Evolutionary conservation across 1,140 invertebrate species (phyloP), one percentile per base, ranked within the genome.

Genomic region (Danaus melanippus): DNA sequence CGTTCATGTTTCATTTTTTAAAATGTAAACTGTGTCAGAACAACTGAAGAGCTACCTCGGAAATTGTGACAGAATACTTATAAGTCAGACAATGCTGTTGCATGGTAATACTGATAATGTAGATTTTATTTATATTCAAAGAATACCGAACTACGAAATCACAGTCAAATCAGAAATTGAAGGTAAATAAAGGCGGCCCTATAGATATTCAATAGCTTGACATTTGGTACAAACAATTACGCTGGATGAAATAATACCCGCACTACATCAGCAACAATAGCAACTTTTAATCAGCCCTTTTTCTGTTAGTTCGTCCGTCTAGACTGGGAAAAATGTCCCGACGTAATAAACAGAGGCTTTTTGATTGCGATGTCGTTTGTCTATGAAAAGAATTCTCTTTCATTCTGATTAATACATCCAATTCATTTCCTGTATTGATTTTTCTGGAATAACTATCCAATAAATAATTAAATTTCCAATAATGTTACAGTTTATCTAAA

Each of bases 241-340:
- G 62, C 59, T 51, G 60, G 60, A 65, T 58, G 67, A 74, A 74
- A 76, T 76, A 73, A 66, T 63, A 67, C 62, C 67, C 50, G 60
- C 67, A 55, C 62, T 68, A 67, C 74, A 69, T 69, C 66, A 66
- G 54, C 60, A 76, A 83, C 79, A 85, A 85, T 81, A 66, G 76
- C 65, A 73, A 78, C 58, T 82, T 83, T 85, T 85, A 85, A 83
- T 85, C 79, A 83, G 68, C 66, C 67, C 71, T 83, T 80, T 80
- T 76, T 73, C 76, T 72, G 70, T 43, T 60, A 60, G 58, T 79
- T 77, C 76, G 76, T 76, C 68, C 76, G 76, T 81, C 79, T 82
- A 82, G 78, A 82, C 78, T 71, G 66, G 73, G 60, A 77, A 80
- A 76, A 76, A 76, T 72, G 67, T 71, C 65, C 70, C 66, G 58